Percentiles rank a stretch among this genome's conserved stretches.
Evolutionary conservation across 2,888 invertebrate genomes (phyloP).

Genomic region (Erebia ligea): DNA sequence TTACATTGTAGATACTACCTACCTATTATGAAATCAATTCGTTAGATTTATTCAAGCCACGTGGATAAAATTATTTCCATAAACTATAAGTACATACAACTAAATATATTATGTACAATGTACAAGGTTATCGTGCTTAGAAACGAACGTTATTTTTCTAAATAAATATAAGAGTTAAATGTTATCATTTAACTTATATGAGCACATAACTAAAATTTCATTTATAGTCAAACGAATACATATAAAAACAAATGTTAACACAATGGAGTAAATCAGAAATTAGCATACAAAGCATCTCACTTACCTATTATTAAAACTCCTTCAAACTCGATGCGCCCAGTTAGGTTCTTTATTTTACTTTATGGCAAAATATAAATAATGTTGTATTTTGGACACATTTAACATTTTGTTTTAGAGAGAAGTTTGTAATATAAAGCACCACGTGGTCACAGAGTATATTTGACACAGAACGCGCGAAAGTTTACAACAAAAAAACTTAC

Average conservation of each 20-base stretch:
- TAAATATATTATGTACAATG: no score
- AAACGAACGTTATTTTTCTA: background rate
- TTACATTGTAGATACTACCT: no score
- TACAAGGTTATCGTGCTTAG: background rate
- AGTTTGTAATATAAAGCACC: slow-evolving; percentile 40
- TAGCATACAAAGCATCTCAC: background rate
- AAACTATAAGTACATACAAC: no score
- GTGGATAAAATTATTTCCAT: background rate
- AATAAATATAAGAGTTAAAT: background rate
- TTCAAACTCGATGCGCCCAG: background rate
- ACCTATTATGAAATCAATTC: background rate
- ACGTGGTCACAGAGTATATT: slow-evolving; percentile 47
- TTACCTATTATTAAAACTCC: slow-evolving; percentile 8
- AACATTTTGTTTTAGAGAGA: slow-evolving; percentile 53
- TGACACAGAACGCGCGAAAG: slow-evolving; percentile 34
- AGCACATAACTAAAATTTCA: background rate
- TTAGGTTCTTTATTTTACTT: slow-evolving; percentile 50
- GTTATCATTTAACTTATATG: background rate
- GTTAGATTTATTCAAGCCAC: background rate
- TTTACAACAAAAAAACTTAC: slow-evolving; percentile 20
- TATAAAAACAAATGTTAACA: background rate
- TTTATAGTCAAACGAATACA: background rate
- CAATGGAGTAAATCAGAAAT: background rate
- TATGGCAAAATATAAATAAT: slow-evolving; percentile 66
- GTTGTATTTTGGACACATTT: slow-evolving; percentile 55